Evolutionary conservation across 2,113 vertebrate genomes (phyloP).

Genomic region (Aptenodytes patagonicus): DNA sequence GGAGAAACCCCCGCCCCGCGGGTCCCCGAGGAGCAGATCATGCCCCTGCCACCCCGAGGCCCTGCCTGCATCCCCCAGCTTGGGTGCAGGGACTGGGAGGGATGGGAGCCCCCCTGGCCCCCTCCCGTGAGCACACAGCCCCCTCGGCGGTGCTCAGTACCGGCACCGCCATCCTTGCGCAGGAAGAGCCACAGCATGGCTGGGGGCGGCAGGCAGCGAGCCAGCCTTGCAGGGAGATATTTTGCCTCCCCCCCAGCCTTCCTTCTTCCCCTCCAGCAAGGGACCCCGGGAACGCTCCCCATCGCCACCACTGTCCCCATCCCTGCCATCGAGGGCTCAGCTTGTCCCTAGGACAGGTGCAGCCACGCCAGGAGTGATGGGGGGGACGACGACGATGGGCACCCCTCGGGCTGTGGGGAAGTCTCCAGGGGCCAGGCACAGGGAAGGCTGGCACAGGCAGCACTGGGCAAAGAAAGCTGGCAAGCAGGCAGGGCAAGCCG

Average conservation of each 20-base stretch:
- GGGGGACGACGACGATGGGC: rapidly evolving
- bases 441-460: not conserved
- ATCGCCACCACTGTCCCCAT: rapidly evolving
- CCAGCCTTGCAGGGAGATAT: not conserved
- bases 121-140: not conserved
- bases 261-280: not conserved
- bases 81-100: not conserved
- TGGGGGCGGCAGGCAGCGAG: not conserved
- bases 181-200: not conserved
- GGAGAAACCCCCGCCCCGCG: not conserved
- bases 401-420: not conserved
- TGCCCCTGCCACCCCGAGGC: not conserved
- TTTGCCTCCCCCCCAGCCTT: not conserved
- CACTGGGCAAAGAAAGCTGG: not conserved
- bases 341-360: not conserved
- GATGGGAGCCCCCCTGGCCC: rapidly evolving
- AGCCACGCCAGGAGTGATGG: rapidly evolving
- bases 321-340: not conserved
- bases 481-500: not conserved
- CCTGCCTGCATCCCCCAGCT: not conserved
- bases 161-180: rapidly evolving
- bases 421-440: not conserved
- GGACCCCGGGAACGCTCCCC: not conserved
- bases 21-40: not conserved
- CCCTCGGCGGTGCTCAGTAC: not conserved